Conservation (phyloP, 1,140 invertebrate species). For the Mylabris phalerata region DNA sequence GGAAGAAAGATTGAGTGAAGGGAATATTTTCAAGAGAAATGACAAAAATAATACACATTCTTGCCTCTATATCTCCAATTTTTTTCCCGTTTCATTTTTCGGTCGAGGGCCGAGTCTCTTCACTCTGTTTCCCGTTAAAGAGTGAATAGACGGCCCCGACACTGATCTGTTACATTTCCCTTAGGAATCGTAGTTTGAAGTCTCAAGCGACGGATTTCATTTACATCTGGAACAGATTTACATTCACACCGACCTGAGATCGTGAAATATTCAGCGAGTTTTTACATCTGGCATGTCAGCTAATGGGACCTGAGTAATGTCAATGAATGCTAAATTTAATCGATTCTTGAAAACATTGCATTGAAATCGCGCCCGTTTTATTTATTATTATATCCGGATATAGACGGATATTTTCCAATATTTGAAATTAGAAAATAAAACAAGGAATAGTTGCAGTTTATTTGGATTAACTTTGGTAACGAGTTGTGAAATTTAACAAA, state of each 20-base stretch:
- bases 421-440: too few relatives aligned
- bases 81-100: too few relatives aligned
- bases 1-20: slow-evolving; percentile 19
- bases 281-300: slow-evolving; percentile 29
- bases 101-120: too few relatives aligned
- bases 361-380: not conserved
- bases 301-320: slow-evolving; percentile 28
- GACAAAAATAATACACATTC: slow-evolving; percentile 21
- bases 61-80: not conserved
- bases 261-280: slow-evolving; percentile 34
- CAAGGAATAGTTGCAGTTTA: too few relatives aligned
- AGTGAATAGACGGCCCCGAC: slow-evolving; percentile 5
- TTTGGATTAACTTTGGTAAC: too few relatives aligned
- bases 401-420: too few relatives aligned
- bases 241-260: slow-evolving; percentile 30
- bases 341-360: slow-evolving; percentile 3
- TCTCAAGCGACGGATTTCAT: slow-evolving; percentile 35
- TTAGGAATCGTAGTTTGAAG: slow-evolving; percentile 31
- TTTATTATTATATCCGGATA: too few relatives aligned
- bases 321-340: slow-evolving; percentile 29
- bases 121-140: slow-evolving; percentile 5
- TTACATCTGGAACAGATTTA: slow-evolving; percentile 38
- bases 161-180: slow-evolving; percentile 32
- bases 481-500: too few relatives aligned
- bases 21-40: slow-evolving; percentile 23